Percentiles rank a stretch among this genome's conserved stretches.
Evolutionary conservation across 2,888 invertebrate genomes (phyloP).

Genomic region (Morpho achilles): DNA sequence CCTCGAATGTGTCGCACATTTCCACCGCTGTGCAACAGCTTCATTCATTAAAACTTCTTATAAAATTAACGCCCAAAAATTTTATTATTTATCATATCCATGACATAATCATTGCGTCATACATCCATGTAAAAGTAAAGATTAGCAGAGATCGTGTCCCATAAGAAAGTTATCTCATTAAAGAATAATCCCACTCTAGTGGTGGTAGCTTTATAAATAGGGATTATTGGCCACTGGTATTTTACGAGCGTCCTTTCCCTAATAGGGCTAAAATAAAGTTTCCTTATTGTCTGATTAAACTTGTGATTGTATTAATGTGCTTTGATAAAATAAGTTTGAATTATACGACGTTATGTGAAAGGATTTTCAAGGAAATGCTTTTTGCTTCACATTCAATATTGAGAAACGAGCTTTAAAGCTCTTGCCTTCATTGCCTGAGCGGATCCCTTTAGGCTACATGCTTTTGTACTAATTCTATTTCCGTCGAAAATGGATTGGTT

Average conservation of each 20-base stretch:
- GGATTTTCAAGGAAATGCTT: too few relatives aligned
- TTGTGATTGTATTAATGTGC: constrained; percentile 11
- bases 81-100: background rate
- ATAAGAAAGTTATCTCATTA: constrained; percentile 71
- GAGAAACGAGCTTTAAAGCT: too few relatives aligned
- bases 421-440: too few relatives aligned
- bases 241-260: constrained; percentile 41
- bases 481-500: too few relatives aligned
- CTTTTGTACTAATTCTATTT: too few relatives aligned
- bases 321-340: background rate
- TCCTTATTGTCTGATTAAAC: constrained; percentile 19
- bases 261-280: constrained; percentile 20
- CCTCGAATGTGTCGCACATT: too few relatives aligned
- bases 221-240: constrained; percentile 48
- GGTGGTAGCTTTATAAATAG: constrained; percentile 51
- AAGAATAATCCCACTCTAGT: constrained; percentile 50
- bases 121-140: constrained; percentile 12
- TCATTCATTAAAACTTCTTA: too few relatives aligned
- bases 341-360: too few relatives aligned
- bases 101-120: background rate
- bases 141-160: constrained; percentile 41
- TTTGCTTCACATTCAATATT: too few relatives aligned
- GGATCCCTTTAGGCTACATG: too few relatives aligned
- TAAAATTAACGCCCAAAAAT: background rate
- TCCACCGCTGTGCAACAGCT: too few relatives aligned